These are phyloP conservation scores for Chrysemys picta DNA, from an alignment of 2,113 vertebrate genomes.

Conservation along the genomic window DNA sequence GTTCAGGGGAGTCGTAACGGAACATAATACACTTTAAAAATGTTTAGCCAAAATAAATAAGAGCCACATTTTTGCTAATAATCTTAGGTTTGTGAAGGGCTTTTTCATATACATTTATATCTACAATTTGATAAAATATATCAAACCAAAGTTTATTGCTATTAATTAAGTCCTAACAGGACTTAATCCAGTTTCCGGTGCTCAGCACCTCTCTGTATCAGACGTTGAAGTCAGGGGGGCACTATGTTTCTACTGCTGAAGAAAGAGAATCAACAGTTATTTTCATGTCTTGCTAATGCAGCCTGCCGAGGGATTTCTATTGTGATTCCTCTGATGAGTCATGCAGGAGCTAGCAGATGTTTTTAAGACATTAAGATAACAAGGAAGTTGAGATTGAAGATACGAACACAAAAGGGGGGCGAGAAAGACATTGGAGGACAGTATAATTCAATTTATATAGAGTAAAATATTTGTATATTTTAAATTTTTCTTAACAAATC, in stretches of 20 bases:
- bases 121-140: neutral
- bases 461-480: neutral
- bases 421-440: neutral
- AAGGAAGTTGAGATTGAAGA: neutral
- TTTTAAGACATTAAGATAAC: neutral
- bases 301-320: neutral
- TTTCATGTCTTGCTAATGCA: neutral
- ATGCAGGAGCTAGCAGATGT: neutral
- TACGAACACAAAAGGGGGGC: neutral
- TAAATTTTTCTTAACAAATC: neutral
- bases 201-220: neutral
- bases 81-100: neutral
- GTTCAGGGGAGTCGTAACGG: neutral
- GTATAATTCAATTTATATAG: neutral
- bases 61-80: neutral
- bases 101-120: neutral
- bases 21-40: neutral
- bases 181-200: neutral
- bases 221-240: neutral
- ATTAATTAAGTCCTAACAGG: neutral
- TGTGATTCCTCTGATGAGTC: constrained; percentile 9
- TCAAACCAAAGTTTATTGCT: neutral
- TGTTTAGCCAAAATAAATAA: neutral
- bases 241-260: neutral
- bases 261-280: neutral